Base-by-base conservation (phyloP, 2,113 vertebrate species). In the Ivindomyrus marchei region DNA sequence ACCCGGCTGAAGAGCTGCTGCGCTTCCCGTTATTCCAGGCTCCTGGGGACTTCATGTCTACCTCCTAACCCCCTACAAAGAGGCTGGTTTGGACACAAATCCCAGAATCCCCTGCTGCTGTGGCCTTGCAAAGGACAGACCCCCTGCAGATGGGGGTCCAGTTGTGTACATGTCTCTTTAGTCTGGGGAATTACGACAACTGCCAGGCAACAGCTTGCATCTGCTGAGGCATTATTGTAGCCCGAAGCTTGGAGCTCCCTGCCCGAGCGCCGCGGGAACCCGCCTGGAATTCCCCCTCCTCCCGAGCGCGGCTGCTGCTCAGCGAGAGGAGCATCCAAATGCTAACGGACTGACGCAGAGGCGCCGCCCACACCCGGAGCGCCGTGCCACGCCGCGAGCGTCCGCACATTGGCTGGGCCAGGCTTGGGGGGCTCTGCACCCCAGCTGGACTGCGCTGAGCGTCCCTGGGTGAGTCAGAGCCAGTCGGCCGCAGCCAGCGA, bases 401-500 rank as follows among this genome's bases (percentile, higher is more conserved):
- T 42, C 74, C 4, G 31, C 74, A 42, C 36, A 36, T 19, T 36
- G 74, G 36, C 31, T 10, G 74, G 74, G 36, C 74, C 10, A 8
- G 49, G 8, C 47, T 86, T n/a, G 3, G 45, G 1, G 49, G n/a
- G 74, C 91, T 92, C 89, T 91, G 91, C 77, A 36, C 88, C 91
- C 47, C 93, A 85, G 91, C 91, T 92, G 91, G 90, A n/a, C 62
- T 31, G 27, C 91, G 92, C 46, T 4, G 80, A 89, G 89, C 74
- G 88, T 96, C 94, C 91, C 95, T 91, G 94, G 96, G 96, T 98
- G 97, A 98, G 95, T 98, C 97, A 98, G 93, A 90, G 31, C 94
- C 94, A 93, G 96, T 93, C 93, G 95, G 95, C 94, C 5, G 93
- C 91, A 90, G 95, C 95, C 91, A 95, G 95, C 94, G 96, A 97